Conservation (phyloP, 2,113 vertebrate genomes). For the Myotis yumanensis region DNA sequence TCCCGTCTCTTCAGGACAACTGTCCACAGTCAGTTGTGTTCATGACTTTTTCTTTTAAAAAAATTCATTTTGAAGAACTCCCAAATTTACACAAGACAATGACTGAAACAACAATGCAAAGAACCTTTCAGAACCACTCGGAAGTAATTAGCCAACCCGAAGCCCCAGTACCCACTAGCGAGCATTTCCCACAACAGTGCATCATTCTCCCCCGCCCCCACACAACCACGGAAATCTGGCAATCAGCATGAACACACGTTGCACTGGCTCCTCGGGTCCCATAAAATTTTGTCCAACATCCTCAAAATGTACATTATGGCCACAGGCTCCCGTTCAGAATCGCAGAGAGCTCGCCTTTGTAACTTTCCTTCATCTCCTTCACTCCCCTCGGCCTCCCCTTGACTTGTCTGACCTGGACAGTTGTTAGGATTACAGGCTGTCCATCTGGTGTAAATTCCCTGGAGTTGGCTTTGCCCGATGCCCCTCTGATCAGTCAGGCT, state of each 20-base stretch:
- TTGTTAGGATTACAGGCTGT: not conserved
- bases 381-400: not conserved
- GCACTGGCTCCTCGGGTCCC: not conserved
- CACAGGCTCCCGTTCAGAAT: not conserved
- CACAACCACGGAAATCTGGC: not conserved
- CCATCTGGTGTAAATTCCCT: not conserved
- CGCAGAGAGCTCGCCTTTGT: not conserved
- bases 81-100: not conserved
- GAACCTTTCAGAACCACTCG: not conserved
- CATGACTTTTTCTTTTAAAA: not conserved
- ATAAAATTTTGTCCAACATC: not conserved
- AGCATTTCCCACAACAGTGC: not conserved
- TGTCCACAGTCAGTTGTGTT: not conserved
- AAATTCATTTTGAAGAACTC: not conserved
- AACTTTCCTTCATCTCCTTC: not conserved
- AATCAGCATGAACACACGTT: not conserved
- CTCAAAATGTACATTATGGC: not conserved
- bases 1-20: not conserved
- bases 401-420: not conserved
- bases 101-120: not conserved
- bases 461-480: not conserved
- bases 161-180: too few relatives aligned
- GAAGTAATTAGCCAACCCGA: not conserved
- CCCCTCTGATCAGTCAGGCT: not conserved
- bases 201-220: not conserved